Base-by-base conservation (phyloP, 2,888 invertebrate species). In the Himalopsyche kuldschensis region DNA sequence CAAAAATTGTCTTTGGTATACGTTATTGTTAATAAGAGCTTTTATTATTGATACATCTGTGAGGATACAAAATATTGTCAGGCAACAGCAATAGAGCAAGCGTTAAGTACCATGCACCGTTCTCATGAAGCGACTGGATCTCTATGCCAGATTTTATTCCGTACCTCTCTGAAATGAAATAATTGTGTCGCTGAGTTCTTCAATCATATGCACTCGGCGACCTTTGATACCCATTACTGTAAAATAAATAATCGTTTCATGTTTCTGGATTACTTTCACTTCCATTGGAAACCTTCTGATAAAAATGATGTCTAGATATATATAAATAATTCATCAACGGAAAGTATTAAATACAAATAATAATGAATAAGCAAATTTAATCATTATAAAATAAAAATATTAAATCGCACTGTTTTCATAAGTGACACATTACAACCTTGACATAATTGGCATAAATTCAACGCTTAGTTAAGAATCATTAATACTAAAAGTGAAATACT, bases 131-230 rank as follows among this genome's bases (percentile, higher is more conserved):
- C 24, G 24, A 55, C 55, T 55, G 55, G 55, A 20, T 55, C 63
- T 63, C 32, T 30, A 11, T n/a, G 80, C 35, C 80, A 48, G 55
- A 32, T 27, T 32, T 32, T 30, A 35, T 24, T 90, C 15, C 94
- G 94, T 97, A 98, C 98, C 98, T 97, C 98, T 95, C 95, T 98
- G 98, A 94, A 98, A 98, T 91, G 98, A 98, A 93, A 98, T 98
- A 91, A 98, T 97, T 90, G 98, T 98, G 93, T 98, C 97, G 93
- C 97, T 98, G 92, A 98, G 95, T 93, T 98, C 98, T 94, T 98
- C 98, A 92, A 98, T 98, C 96, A 98, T 97, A 94, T 98, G 98
- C 92, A 98, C 98, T 91, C 98, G 94, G 90, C 98, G 95, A 91
- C 98, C 98, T 93, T 98, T 98, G 95, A 98, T 98, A 94, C 98